These are phyloP conservation scores for Archivesica marissinica DNA, from an alignment of 1,140 invertebrate species.

Conservation along the genomic window DNA sequence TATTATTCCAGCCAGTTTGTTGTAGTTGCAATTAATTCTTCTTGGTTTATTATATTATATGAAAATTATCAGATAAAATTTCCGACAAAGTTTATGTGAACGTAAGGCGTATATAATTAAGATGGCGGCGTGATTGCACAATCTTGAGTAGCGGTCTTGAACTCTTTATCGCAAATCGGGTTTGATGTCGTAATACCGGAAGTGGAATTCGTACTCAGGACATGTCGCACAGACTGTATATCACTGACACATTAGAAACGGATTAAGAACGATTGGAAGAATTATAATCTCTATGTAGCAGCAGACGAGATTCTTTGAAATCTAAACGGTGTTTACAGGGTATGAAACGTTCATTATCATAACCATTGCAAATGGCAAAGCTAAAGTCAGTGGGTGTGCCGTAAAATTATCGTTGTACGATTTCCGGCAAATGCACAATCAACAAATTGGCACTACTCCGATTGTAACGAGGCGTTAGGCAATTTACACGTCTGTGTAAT, in stretches of 20 bases:
- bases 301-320: not conserved
- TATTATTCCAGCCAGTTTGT: conserved; percentile 46
- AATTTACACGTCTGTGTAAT: conserved; percentile 9
- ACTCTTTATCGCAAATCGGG: conserved; percentile 21
- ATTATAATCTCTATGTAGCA: not conserved
- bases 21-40: conserved; percentile 61
- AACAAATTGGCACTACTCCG: not conserved
- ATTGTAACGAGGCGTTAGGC: conserved; percentile 6
- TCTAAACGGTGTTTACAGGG: not conserved
- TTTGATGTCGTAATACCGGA: conserved; percentile 27
- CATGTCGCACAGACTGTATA: not conserved
- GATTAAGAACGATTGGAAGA: not conserved
- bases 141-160: conserved; percentile 52
- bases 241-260: not conserved
- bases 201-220: conserved; percentile 19
- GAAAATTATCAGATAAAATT: conserved; percentile 59
- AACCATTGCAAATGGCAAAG: not conserved
- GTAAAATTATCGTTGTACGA: not conserved
- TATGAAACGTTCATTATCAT: too few species aligned
- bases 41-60: conserved; percentile 59
- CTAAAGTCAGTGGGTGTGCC: not conserved
- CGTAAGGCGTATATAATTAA: conserved; percentile 51
- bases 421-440: not conserved
- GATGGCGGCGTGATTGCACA: conserved; percentile 55
- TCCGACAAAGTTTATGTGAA: conserved; percentile 60